A percentile compares a stretch with the other conserved stretches of the same genome.
Evolutionary conservation across 2,113 vertebrate genomes (phyloP).

Genomic region (Rattus norvegicus): GRCr8 NC_086033.1:70199501-70200000

Average conservation of each 20-base stretch:
- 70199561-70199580: background rate
- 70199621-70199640: background rate
- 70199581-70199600: background rate
- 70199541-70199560: background rate
- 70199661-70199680: background rate
- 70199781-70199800: background rate
- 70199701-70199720: background rate
- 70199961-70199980: slow-evolving; percentile 64
- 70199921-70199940: slow-evolving; percentile 22
- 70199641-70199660: background rate
- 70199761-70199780: background rate
- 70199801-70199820: background rate
- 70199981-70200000: slow-evolving; percentile 74
- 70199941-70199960: slow-evolving; percentile 57
- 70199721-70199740: background rate
- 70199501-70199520: background rate
- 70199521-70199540: background rate
- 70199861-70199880: background rate
- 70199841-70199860: background rate
- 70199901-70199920: background rate
- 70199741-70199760: background rate
- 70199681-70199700: background rate
- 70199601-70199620: background rate
- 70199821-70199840: background rate
- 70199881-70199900: background rate